Evolutionary conservation across 1,140 invertebrate species (phyloP).

Genomic region (Bombus difficillimus): DNA sequence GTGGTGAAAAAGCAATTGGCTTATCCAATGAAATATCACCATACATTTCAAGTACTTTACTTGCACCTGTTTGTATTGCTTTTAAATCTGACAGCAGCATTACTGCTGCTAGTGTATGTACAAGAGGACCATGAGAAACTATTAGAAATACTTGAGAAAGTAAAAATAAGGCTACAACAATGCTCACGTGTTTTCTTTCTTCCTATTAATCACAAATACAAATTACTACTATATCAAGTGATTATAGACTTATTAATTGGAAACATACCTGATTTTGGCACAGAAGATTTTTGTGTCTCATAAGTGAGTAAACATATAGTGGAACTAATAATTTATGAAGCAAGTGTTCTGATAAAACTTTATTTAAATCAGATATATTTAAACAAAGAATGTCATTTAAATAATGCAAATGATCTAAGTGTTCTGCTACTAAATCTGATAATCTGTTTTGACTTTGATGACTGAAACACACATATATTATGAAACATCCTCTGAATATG

Average conservation of each 20-base stretch:
- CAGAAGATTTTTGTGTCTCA: slow-evolving; percentile 76
- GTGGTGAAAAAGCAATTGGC: slow-evolving; percentile 82
- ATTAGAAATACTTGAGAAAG: slow-evolving; percentile 98
- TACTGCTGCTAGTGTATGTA: slow-evolving; percentile 94
- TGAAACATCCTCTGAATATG: neutral
- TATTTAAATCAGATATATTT: slow-evolving; percentile 96
- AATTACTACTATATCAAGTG: slow-evolving; percentile 23
- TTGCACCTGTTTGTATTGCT: slow-evolving; percentile 88
- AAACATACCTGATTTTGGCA: slow-evolving; percentile 78
- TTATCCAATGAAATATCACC: slow-evolving; percentile 78
- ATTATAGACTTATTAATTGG: slow-evolving; percentile 12
- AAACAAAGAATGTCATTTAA: slow-evolving; percentile 98
- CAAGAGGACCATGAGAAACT: slow-evolving; percentile 93
- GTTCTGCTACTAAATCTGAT: slow-evolving; percentile 97
- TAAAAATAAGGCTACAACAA: slow-evolving; percentile 95
- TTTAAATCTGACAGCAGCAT: slow-evolving; percentile 91
- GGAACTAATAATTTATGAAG: slow-evolving; percentile 96
- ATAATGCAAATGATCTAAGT: slow-evolving; percentile 99
- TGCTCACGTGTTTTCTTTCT: slow-evolving; percentile 84
- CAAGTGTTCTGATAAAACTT: slow-evolving; percentile 97
- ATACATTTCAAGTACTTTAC: slow-evolving; percentile 90
- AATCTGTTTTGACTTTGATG: slow-evolving; percentile 96
- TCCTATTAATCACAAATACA: slow-evolving; percentile 70
- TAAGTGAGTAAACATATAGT: slow-evolving; percentile 96
- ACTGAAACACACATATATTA: slow-evolving; percentile 81